These are phyloP conservation scores for Musca vetustissima DNA, from an alignment of 1,140 invertebrate species.

Conservation along the genomic window DNA sequence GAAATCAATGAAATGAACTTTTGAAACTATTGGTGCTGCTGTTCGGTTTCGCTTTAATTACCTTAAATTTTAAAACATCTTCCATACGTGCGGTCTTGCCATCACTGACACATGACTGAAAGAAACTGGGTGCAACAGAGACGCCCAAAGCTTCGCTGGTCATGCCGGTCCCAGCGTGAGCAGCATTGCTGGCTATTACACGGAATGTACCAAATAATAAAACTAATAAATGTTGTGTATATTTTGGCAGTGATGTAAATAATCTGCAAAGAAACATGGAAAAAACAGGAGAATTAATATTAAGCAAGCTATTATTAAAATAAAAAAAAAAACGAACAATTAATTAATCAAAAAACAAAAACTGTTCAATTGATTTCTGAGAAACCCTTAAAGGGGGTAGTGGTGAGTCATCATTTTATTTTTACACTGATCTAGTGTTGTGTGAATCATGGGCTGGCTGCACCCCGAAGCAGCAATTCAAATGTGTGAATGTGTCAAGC, in stretches of 20 bases:
- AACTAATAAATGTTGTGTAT: slow-evolving; percentile 90
- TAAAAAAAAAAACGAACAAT: too few relatives aligned
- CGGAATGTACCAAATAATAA: slow-evolving; percentile 97
- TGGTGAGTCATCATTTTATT: too few relatives aligned
- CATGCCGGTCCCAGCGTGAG: slow-evolving; percentile 89
- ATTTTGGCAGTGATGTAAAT: slow-evolving; percentile 81
- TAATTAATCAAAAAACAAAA: too few relatives aligned
- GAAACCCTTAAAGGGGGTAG: too few relatives aligned
- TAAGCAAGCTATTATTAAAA: too few relatives aligned
- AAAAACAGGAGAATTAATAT: neutral
- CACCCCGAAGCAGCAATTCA: too few relatives aligned
- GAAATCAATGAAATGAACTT: neutral
- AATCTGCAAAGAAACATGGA: slow-evolving; percentile 65
- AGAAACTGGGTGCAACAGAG: slow-evolving; percentile 96
- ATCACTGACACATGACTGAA: slow-evolving; percentile 93
- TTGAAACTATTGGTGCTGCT: neutral
- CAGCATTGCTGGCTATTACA: slow-evolving; percentile 90
- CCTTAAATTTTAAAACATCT: slow-evolving; percentile 91
- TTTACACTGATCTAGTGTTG: too few relatives aligned
- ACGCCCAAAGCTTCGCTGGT: slow-evolving; percentile 93
- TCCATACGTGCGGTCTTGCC: slow-evolving; percentile 93
- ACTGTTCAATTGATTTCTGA: too few relatives aligned
- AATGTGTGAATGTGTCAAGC: too few relatives aligned
- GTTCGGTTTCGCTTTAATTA: slow-evolving; percentile 52
- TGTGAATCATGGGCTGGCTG: too few relatives aligned